These are phyloP conservation scores for Euproctis similis DNA, from an alignment of 2,888 invertebrate species.

Conservation along the genomic window DNA sequence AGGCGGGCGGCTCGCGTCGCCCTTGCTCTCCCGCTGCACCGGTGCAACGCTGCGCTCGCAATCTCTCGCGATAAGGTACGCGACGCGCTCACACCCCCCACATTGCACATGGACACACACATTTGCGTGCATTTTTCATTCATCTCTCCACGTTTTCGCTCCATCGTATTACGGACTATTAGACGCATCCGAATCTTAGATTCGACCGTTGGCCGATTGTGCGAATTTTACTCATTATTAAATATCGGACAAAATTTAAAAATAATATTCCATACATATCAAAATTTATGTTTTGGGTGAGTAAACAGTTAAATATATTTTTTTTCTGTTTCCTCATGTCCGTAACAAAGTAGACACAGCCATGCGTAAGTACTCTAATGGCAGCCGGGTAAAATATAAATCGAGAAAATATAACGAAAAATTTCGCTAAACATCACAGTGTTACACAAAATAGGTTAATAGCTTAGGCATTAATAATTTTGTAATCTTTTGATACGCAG, in stretches of 20 bases:
- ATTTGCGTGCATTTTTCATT: slow-evolving; percentile 52
- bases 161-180: slow-evolving; percentile 19
- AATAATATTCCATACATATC: slow-evolving; percentile 11
- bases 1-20: slow-evolving; percentile 66
- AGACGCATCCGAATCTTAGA: slow-evolving; percentile 19
- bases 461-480: slow-evolving; percentile 16
- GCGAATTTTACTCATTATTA: slow-evolving; percentile 19
- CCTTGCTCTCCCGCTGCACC: slow-evolving; percentile 43
- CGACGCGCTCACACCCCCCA: slow-evolving; percentile 35
- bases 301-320: slow-evolving; percentile 16
- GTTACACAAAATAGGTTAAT: slow-evolving; percentile 2
- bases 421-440: slow-evolving; percentile 8
- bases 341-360: slow-evolving; percentile 22
- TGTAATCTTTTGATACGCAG: slow-evolving; percentile 25
- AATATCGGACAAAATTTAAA: slow-evolving; percentile 12
- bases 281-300: slow-evolving; percentile 16
- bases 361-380: slow-evolving; percentile 31
- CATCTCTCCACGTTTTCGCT: slow-evolving; percentile 35
- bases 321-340: no score
- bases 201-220: slow-evolving; percentile 11
- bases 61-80: slow-evolving; percentile 48
- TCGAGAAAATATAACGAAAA: slow-evolving; percentile 8
- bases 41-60: slow-evolving; percentile 52
- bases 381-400: slow-evolving; percentile 19
- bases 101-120: slow-evolving; percentile 33